Evolutionary conservation across 2,888 invertebrate species (phyloP), one percentile per base, ranked within the genome.

Genomic region (Hemistola chrysoprasaria): DNA sequence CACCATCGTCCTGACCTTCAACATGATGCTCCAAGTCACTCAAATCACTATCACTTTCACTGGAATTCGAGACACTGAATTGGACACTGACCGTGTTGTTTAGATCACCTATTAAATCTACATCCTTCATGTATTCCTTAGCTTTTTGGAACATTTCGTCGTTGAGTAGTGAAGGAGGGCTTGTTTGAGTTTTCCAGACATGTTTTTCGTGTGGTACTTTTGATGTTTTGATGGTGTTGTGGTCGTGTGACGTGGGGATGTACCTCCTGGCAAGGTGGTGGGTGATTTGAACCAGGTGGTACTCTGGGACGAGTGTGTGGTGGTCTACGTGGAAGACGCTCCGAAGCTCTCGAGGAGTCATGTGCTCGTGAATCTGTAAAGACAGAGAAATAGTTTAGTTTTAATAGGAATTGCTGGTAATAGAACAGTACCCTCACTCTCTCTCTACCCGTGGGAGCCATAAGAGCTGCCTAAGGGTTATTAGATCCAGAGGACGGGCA

Each of bases 261-360:
- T 90, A 80, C 66, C 90, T 73, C 58, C 89, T 69, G 4, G 86
- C 56, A 0, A 89, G 60, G 52, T 92, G 92, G 77, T 94, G 95
- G 40, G 92, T 90, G 52, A 97, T 90, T 54, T 93, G 92, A 37
- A 97, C 92, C 61, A 96, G 90, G 87, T 97, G 95, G 82, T 97
- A 97, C 59, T 93, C 91, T 50, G 97, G 97, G 65, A 97, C 95
- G 74, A 92, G 90, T 62, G 92, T 91, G 77, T 93, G 92, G 65
- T 92, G 91, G 45, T 95, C 94, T 60, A 96, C 95, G 82, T 97
- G 96, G 87, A 97, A 97, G 53, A 96, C 92, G 70, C 91, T 92
- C 74, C 92, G 91, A 69, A 96, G 88, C 86, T 97, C 96, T 50
- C 95, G 94, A 70, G 92, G 81, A 58, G 95, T 94, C 97, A 97